These are phyloP conservation scores for Trematomus loennbergii DNA, from an alignment of 2,113 vertebrate genomes.

Conservation along the genomic window DNA sequence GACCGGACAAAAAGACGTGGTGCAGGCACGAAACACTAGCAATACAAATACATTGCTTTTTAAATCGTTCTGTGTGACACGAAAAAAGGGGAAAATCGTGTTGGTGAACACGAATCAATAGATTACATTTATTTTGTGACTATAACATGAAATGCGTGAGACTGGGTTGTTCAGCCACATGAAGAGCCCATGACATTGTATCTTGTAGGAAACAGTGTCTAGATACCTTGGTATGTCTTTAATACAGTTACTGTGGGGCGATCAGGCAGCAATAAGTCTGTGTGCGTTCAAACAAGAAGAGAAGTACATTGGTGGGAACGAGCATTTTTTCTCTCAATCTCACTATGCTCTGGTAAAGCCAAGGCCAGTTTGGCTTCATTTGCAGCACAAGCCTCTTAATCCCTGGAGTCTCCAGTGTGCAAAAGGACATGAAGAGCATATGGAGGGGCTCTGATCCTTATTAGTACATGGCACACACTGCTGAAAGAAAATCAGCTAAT, in stretches of 20 bases:
- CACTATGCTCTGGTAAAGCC: constrained; percentile 55
- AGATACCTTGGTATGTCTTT: background rate
- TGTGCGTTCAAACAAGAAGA: constrained; percentile 27
- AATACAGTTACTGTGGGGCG: background rate
- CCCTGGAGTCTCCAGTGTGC: constrained; percentile 75
- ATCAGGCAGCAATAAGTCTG: constrained; percentile 14
- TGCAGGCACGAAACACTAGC: too few species aligned
- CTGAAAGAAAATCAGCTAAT: constrained; percentile 66
- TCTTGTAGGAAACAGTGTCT: background rate
- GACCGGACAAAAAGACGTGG: too few species aligned
- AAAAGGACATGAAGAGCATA: constrained; percentile 74
- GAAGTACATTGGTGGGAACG: constrained; percentile 38
- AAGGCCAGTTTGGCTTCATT: constrained; percentile 76
- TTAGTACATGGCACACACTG: constrained; percentile 71
- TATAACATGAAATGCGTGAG: too few species aligned
- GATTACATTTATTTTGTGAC: too few species aligned
- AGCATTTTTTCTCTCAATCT: constrained; percentile 22
- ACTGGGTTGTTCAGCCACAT: background rate
- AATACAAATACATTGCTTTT: too few species aligned
- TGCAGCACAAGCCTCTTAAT: constrained; percentile 75
- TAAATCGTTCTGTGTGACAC: too few species aligned
- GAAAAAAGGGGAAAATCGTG: too few species aligned
- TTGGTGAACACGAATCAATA: too few species aligned
- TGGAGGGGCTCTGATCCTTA: constrained; percentile 73
- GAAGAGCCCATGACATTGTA: constrained; percentile 16